Evolutionary conservation across 64 coral and sea anemone species (phyloP), one percentile per base, ranked within the genome.

Genomic region (Trachythela sp.): DNA sequence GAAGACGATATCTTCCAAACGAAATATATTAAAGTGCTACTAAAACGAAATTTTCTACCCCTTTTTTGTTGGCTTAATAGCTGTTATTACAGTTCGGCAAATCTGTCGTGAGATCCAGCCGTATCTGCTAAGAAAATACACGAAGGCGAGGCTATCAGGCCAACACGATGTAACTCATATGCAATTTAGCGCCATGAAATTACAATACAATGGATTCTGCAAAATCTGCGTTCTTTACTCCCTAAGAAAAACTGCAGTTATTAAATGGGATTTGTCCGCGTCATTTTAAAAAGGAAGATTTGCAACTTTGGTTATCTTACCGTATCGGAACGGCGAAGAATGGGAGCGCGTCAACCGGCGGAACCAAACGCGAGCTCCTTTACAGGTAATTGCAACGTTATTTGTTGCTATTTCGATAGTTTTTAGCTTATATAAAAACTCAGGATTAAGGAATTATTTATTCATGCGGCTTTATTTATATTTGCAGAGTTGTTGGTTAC

Each of bases 401-500:
- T 77, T 89, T 52, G 11, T 8, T 32, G 40, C 9, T n/a, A 34
- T 45, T 48, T 20, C 27, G 5, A 32, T 38, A 2, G 33, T 37
- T 34, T 33, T n/a, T n/a, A n/a, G n/a, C n/a, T n/a, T n/a, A n/a
- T n/a, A n/a, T n/a, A n/a, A n/a, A n/a, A n/a, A n/a, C n/a, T n/a
- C n/a, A n/a, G n/a, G n/a, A n/a, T n/a, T n/a, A n/a, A n/a, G n/a
- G n/a, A n/a, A n/a, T n/a, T n/a, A n/a, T n/a, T n/a, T n/a, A n/a
- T n/a, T n/a, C n/a, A n/a, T n/a, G n/a, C n/a, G n/a, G n/a, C n/a
- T n/a, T n/a, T n/a, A n/a, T n/a, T n/a, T n/a, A n/a, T n/a, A n/a
- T n/a, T n/a, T n/a, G n/a, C n/a, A 90, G 88, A 76, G 88, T 90
- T 48, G 31, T 84, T 0, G 34, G 88, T 37, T 90, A 90, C 48